Conservation (phyloP, 2,888 invertebrate genomes). For the Polylopha cassiicola region DNA sequence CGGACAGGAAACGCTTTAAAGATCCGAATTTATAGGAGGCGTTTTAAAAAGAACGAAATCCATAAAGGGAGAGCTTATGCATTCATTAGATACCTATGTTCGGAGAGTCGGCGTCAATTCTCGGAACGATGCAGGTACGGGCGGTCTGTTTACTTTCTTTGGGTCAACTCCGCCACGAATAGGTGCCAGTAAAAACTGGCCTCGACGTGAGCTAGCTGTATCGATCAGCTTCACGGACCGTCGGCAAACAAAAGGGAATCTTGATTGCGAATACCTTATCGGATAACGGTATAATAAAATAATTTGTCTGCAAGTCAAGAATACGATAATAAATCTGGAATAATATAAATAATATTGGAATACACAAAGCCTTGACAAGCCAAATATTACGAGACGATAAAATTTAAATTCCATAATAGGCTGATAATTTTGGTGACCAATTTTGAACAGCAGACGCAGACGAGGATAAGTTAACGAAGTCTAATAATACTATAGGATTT, state of each 20-base stretch:
- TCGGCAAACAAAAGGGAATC: conserved; percentile 12
- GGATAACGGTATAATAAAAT: conserved; percentile 18
- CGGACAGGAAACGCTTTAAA: conserved; percentile 13
- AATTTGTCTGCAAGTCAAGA: conserved; percentile 10
- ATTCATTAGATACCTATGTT: conserved; percentile 19
- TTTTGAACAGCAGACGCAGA: too few species aligned
- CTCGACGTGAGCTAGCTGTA: conserved; percentile 4
- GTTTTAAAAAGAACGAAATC: conserved; percentile 17
- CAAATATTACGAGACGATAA: conserved; percentile 7
- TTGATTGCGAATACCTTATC: conserved; percentile 19
- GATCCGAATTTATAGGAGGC: conserved; percentile 6
- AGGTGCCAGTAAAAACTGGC: conserved; percentile 1
- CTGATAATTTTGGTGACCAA: too few species aligned
- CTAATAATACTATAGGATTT: too few species aligned
- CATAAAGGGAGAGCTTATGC: conserved; percentile 16
- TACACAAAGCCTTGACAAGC: conserved; percentile 16
- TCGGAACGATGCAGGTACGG: conserved; percentile 41
- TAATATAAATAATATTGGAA: conserved; percentile 21
- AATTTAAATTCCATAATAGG: too few species aligned
- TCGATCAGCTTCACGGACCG: conserved; percentile 4
- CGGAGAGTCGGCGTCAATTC: conserved; percentile 36
- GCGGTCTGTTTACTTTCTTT: conserved; percentile 32
- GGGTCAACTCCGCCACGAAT: conserved; percentile 8
- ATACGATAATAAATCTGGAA: conserved; percentile 14
- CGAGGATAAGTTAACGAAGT: too few species aligned